A percentile compares a stretch with the other conserved stretches of the same genome.
These are phyloP conservation scores for Melanerpes aurifrons DNA, from an alignment of 2,113 vertebrate genomes.

Conservation along the genomic window DNA sequence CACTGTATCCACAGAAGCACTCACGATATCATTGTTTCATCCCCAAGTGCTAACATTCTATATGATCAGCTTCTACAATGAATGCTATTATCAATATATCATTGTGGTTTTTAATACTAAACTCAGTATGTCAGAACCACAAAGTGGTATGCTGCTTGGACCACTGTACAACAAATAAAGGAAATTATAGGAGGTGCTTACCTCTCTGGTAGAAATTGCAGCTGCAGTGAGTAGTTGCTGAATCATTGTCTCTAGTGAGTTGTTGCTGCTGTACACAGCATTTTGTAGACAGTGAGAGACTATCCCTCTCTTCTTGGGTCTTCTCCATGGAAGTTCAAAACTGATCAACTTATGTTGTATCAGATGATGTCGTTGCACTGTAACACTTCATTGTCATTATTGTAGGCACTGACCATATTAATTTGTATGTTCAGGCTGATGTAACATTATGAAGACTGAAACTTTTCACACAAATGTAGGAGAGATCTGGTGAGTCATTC, in stretches of 20 bases:
- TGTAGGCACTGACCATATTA: background rate
- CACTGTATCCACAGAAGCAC: background rate
- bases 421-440: background rate
- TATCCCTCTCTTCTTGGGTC: background rate
- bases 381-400: background rate
- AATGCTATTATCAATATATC: background rate
- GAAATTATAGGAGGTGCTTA: background rate
- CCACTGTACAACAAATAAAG: background rate
- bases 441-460: background rate
- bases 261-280: background rate
- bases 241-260: background rate
- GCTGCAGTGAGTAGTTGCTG: background rate
- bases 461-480: background rate
- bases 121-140: background rate
- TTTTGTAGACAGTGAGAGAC: background rate
- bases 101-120: background rate
- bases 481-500: background rate
- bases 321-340: background rate
- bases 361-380: background rate
- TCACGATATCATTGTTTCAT: background rate
- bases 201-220: background rate
- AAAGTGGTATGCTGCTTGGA: background rate
- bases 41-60: background rate
- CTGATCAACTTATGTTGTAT: background rate
- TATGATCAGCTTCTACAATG: accelerated